Percentiles rank a stretch among this genome's conserved stretches.
phyloP scores from a whole-genome alignment of 2,113 vertebrate genomes.

The Lagenorhynchus albirostris region DNA sequence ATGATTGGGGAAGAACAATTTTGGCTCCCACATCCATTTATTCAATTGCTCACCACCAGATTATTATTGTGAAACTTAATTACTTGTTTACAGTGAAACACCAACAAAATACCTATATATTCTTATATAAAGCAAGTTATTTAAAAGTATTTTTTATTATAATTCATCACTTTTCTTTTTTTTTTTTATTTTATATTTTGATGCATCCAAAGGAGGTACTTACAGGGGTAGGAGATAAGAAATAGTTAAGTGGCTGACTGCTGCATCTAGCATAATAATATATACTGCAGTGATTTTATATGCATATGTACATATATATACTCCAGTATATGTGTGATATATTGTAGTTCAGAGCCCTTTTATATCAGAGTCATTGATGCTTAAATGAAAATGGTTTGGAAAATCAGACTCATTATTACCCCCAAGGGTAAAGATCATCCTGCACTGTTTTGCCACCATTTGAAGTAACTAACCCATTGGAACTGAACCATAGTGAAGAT shows the following conservation, averaged over 20 bases:
- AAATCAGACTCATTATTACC: not conserved
- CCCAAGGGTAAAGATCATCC: not conserved
- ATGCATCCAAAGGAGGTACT: not conserved
- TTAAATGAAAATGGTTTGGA: not conserved
- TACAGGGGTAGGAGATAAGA: not conserved
- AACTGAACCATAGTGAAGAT: not conserved
- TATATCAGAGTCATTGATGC: not conserved
- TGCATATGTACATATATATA: not conserved
- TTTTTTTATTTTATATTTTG: not conserved
- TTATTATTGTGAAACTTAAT: conserved; percentile 29
- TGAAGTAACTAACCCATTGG: not conserved
- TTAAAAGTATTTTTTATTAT: not conserved
- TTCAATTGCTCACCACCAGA: not conserved
- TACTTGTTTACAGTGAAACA: not conserved
- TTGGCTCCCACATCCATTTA: not conserved
- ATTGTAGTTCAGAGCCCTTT: not conserved
- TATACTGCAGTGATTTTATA: not conserved
- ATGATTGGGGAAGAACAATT: conserved; percentile 4
- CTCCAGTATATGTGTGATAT: not conserved
- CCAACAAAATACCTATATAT: not conserved
- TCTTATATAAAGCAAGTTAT: not conserved
- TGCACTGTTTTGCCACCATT: not conserved
- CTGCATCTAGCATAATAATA: not conserved
- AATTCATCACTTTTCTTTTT: not conserved
- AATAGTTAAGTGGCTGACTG: not conserved